Conservation (phyloP, 1,140 invertebrate species). For the Calliphora vicina region DNA sequence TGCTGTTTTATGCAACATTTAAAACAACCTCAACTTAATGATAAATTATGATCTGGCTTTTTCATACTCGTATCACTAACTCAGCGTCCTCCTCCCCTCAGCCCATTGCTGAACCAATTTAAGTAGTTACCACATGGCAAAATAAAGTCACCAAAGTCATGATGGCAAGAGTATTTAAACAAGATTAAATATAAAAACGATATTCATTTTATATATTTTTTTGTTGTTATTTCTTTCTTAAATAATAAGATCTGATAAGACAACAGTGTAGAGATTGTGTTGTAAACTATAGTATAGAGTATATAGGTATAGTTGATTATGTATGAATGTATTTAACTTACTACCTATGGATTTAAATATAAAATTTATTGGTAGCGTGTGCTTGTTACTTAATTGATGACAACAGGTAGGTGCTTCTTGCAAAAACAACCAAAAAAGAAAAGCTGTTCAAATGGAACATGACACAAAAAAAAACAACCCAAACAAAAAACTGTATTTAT, state of each 20-base stretch:
- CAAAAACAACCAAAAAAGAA: not conserved
- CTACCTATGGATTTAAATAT: not conserved
- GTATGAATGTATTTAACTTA: too few species aligned
- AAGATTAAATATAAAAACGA: slow-evolving; percentile 31
- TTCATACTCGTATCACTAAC: not conserved
- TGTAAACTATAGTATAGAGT: not conserved
- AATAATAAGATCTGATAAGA: slow-evolving; percentile 37
- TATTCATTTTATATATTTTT: slow-evolving; percentile 11
- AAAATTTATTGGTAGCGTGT: slow-evolving; percentile 61
- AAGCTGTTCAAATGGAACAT: not conserved
- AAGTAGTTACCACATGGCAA: not conserved
- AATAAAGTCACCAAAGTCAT: slow-evolving; percentile 16
- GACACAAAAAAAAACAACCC: not conserved
- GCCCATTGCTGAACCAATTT: not conserved
- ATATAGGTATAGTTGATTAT: not conserved
- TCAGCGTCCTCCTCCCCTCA: not conserved
- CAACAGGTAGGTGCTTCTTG: slow-evolving; percentile 59
- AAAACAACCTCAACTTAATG: slow-evolving; percentile 25
- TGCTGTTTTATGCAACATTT: slow-evolving; percentile 19
- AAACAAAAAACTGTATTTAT: too few species aligned
- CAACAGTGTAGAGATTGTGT: not conserved
- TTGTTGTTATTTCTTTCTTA: not conserved
- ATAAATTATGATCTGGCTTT: slow-evolving; percentile 28
- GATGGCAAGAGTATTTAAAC: slow-evolving; percentile 21
- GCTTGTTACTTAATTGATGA: slow-evolving; percentile 63